These are phyloP conservation scores for Lerista edwardsae DNA, from an alignment of 2,797 vertebrate species.

Conservation along the genomic window DNA sequence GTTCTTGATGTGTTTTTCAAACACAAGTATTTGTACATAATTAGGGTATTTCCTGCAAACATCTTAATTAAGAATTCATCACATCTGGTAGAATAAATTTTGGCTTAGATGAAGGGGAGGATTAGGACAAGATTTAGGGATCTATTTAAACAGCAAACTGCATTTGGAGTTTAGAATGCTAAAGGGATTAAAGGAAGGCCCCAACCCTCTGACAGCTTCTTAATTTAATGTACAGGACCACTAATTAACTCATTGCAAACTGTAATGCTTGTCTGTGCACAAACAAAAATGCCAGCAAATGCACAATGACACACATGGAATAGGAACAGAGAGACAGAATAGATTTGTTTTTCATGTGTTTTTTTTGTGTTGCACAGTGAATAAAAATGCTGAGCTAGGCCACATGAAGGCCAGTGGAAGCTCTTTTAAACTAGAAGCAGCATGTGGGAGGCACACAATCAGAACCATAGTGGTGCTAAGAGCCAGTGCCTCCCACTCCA, in stretches of 20 bases:
- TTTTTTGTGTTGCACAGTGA: background rate
- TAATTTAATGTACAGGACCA: constrained; percentile 15
- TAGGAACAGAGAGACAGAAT: background rate
- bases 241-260: constrained; percentile 35
- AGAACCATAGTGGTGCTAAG: too few relatives aligned
- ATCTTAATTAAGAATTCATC: constrained; percentile 41
- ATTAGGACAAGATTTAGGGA: constrained; percentile 29
- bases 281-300: background rate
- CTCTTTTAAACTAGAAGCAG: too few relatives aligned
- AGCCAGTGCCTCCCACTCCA: too few relatives aligned
- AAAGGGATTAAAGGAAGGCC: constrained; percentile 8
- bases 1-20: background rate
- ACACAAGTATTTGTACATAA: constrained; percentile 13
- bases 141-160: constrained; percentile 12
- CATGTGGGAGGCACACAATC: too few relatives aligned
- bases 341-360: background rate
- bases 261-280: background rate
- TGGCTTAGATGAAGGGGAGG: constrained; percentile 12
- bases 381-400: background rate
- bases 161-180: constrained; percentile 23
- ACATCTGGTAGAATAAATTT: background rate
- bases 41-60: constrained; percentile 29
- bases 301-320: too few relatives aligned
- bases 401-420: background rate
- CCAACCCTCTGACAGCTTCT: constrained; percentile 23